Percentiles rank a stretch among this genome's conserved stretches.
Evolutionary conservation across 2,113 vertebrate species (phyloP).

Genomic region (Tursiops truncatus): DNA sequence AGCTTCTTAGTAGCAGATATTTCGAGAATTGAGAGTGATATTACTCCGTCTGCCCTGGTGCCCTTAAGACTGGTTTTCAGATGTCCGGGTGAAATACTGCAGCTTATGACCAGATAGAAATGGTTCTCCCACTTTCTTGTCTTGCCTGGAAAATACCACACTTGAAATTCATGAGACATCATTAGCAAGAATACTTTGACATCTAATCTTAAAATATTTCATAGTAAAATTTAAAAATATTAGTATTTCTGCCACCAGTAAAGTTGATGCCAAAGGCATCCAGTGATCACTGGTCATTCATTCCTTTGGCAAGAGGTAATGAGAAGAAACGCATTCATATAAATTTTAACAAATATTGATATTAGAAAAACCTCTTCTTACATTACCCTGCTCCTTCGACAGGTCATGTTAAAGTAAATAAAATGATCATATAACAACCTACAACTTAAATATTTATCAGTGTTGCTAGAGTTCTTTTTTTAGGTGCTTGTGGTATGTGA

Average conservation of each 20-base stretch:
- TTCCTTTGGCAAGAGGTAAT: conserved; percentile 20
- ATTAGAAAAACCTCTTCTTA: neutral
- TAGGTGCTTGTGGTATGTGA: neutral
- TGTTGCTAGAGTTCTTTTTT: neutral
- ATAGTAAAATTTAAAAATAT: conserved; percentile 21
- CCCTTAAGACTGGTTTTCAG: neutral
- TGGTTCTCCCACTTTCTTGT: neutral
- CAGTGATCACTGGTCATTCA: neutral
- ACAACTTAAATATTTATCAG: conserved; percentile 23
- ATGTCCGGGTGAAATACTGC: neutral
- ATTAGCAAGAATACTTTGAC: conserved; percentile 40
- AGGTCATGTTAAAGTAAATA: conserved; percentile 32
- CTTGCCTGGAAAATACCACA: neutral
- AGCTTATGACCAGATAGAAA: neutral
- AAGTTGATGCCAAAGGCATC: neutral
- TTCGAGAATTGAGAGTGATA: neutral
- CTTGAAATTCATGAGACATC: conserved; percentile 1
- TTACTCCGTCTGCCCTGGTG: neutral
- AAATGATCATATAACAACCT: neutral
- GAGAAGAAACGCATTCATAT: neutral
- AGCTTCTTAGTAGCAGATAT: neutral
- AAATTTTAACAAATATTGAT: conserved; percentile 30
- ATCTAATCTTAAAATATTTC: conserved; percentile 3
- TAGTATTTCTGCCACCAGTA: neutral
- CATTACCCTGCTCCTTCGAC: neutral